A percentile compares a stretch with the other conserved stretches of the same genome.
Evolutionary conservation across 2,888 invertebrate genomes (phyloP).

Genomic region (Sthenelais limicola): DNA sequence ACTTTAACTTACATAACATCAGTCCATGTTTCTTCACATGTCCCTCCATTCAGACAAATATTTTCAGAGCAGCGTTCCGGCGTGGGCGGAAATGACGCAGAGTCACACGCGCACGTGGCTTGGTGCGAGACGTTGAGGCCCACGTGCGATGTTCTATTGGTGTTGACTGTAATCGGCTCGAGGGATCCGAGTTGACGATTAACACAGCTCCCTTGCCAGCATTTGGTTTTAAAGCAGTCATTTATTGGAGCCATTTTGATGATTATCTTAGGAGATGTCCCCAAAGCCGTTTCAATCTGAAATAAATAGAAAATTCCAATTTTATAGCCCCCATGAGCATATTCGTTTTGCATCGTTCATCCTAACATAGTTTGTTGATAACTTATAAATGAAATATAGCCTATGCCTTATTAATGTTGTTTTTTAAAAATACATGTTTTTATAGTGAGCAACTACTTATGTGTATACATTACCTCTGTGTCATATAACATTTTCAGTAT

Average conservation of each 20-base stretch:
- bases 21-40: slow-evolving; percentile 30
- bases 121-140: slow-evolving; percentile 84
- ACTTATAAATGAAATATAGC: no score
- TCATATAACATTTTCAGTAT: no score
- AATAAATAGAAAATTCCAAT: no score
- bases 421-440: no score
- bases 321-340: no score
- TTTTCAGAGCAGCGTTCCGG: slow-evolving; percentile 16
- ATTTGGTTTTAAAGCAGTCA: slow-evolving; percentile 66
- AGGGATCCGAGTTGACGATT: slow-evolving; percentile 82
- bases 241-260: slow-evolving; percentile 98
- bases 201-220: slow-evolving; percentile 85
- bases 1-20: slow-evolving; percentile 29
- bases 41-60: slow-evolving; percentile 37
- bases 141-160: slow-evolving; percentile 96
- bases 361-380: no score
- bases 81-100: neutral
- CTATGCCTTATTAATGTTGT: no score
- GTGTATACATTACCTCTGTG: no score
- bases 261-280: neutral
- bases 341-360: no score
- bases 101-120: slow-evolving; percentile 19
- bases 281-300: slow-evolving; percentile 17
- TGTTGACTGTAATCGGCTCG: slow-evolving; percentile 84
- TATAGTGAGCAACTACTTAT: no score